A percentile compares a stretch with the other conserved stretches of the same genome.
These are phyloP conservation scores for Orthosia gracilis DNA, from an alignment of 2,888 invertebrate species.

Conservation along the genomic window DNA sequence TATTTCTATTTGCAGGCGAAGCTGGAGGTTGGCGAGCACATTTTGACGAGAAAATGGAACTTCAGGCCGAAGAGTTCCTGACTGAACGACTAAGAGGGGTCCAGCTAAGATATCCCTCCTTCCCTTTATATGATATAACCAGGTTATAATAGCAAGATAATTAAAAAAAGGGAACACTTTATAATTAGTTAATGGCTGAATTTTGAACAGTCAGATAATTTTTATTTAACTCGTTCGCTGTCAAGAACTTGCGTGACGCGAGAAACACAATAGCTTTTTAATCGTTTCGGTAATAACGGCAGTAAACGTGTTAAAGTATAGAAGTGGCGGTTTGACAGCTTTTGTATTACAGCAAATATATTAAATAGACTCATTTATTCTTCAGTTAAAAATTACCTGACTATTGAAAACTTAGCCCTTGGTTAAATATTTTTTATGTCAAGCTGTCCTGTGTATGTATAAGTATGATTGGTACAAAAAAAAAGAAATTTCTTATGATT, in stretches of 20 bases:
- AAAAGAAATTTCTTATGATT: background rate
- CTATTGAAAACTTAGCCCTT: too few species aligned
- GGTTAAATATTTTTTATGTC: background rate
- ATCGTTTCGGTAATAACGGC: too few species aligned
- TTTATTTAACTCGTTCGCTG: too few species aligned
- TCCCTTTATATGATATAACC: conserved; percentile 75
- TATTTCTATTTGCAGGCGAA: conserved; percentile 76
- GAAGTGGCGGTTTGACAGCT: too few species aligned
- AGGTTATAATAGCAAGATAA: conserved; percentile 73
- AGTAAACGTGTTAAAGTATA: too few species aligned
- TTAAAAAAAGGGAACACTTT: conserved; percentile 1
- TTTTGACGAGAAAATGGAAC: conserved; percentile 83
- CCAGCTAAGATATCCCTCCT: conserved; percentile 80
- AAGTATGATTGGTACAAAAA: background rate
- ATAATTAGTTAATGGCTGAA: background rate
- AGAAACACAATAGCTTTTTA: too few species aligned
- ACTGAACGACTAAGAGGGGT: conserved; percentile 75
- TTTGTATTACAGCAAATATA: too few species aligned
- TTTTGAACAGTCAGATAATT: too few species aligned
- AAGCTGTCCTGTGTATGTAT: conserved; percentile 4
- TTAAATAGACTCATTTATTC: too few species aligned
- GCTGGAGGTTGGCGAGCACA: conserved; percentile 84
- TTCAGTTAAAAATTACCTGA: too few species aligned
- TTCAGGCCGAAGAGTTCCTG: conserved; percentile 84
- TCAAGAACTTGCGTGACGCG: too few species aligned